Evolutionary conservation across 2,888 invertebrate species (phyloP), one percentile per base, ranked within the genome.

Genomic region (Melipona beecheii): DNA sequence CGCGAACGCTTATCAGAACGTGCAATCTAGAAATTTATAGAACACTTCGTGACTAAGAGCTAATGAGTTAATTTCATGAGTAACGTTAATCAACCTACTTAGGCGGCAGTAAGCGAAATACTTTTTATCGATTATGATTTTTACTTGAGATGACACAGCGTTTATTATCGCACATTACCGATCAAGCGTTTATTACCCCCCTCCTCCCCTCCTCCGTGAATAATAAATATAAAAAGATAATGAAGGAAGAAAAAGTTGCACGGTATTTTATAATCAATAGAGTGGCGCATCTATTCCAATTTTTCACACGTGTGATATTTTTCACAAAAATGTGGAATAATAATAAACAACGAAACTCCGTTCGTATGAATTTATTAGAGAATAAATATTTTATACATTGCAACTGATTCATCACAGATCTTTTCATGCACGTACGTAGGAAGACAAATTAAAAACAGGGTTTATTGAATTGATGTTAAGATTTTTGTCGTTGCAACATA

Each of bases 1-100:
- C 11, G 24, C 49, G 1, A 11, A 43, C 15, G 15, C 36, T 62
- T 62, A 82, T 71, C 65, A 19, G 17, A 66, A 27, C 13, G n/a
- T 5, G 56, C 36, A 31, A 21, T 11, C 27, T 2, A 19, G 71
- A 66, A 80, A 81, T 62, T 75, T 71, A 54, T 56, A 19, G 24
- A 64, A 75, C 70, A 71, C 66, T 75, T 81, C 75, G 82, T 81
- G 82, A 83, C 81, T 52, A 19, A 27, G 31, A 62, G 49, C 11
- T 81, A 81, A 81, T 75, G 66, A 83, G 82, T 83, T 72, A 81
- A 83, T 82, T 82, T 65, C 75, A 71, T 66, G 75, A 75, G 64
- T 19, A 75, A 81, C 62, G 27, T 75, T 66, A 72, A 75, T 81
- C 82, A 83, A 68, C 66, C 66, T 49, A 64, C 75, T 83, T 81